A percentile compares a stretch with the other conserved stretches of the same genome.
phyloP scores from a whole-genome alignment of 2,113 vertebrate genomes.

The Clarias magur region DNA sequence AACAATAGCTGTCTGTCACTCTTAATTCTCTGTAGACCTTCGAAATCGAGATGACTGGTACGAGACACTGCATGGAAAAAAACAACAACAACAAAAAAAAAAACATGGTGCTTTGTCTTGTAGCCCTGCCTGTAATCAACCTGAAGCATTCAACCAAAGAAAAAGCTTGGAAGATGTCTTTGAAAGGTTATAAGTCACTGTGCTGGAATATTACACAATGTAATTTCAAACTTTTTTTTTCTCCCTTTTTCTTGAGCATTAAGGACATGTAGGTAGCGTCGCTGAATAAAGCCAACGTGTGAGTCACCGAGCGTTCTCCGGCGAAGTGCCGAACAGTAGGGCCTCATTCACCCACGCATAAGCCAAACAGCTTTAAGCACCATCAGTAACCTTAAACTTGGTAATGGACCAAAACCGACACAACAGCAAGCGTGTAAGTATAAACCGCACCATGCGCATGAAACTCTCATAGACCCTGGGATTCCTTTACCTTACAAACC shows the following conservation, averaged over 20 bases:
- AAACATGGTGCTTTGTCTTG: not conserved
- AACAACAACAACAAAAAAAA: not conserved
- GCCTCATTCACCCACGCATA: constrained; percentile 29
- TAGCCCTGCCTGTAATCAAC: not conserved
- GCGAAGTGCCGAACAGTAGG: constrained; percentile 14
- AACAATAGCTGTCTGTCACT: not conserved
- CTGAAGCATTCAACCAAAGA: not conserved
- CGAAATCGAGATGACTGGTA: not conserved
- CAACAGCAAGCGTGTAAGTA: not conserved
- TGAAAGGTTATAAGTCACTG: not conserved
- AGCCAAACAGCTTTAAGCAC: constrained; percentile 17
- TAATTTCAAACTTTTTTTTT: not conserved
- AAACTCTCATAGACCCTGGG: not conserved
- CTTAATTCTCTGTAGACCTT: not conserved
- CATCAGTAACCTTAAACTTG: constrained; percentile 31
- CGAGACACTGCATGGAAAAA: not conserved
- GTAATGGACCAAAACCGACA: not conserved
- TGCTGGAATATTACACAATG: not conserved
- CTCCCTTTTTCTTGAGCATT: not conserved
- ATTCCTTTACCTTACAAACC: no score
- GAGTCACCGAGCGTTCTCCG: constrained; percentile 15
- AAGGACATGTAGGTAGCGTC: constrained; percentile 4
- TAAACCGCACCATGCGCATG: not conserved
- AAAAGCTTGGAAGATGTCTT: not conserved
- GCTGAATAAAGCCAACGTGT: constrained; percentile 9